phyloP scores from a whole-genome alignment of 2,888 invertebrate species.

The Microplitis manilae region DNA sequence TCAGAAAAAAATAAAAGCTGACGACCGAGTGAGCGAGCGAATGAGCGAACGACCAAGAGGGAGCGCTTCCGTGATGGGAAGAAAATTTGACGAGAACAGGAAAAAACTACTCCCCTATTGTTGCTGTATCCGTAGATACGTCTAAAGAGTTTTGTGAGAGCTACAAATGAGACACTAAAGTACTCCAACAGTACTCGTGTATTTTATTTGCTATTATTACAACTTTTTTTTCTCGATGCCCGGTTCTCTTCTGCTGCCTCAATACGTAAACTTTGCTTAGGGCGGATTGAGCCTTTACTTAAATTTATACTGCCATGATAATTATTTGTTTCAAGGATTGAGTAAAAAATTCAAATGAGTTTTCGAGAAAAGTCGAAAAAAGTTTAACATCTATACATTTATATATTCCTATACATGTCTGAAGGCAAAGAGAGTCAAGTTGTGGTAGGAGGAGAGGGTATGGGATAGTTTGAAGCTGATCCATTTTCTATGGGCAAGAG shows the following conservation, averaged over 20 bases:
- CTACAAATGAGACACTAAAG: background rate
- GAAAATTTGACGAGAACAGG: background rate
- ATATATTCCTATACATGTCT: constrained; percentile 19
- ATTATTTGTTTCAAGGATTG: constrained; percentile 68
- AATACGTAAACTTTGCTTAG: background rate
- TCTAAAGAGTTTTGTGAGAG: background rate
- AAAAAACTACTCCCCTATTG: background rate
- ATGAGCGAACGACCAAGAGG: too few relatives aligned
- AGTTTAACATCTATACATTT: constrained; percentile 55
- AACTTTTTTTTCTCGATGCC: background rate
- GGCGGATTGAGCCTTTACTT: constrained; percentile 7
- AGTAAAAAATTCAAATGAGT: constrained; percentile 67
- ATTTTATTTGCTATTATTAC: background rate
- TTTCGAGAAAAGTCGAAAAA: constrained; percentile 52
- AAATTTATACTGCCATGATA: constrained; percentile 60
- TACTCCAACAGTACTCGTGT: background rate
- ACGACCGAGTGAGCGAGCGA: too few relatives aligned
- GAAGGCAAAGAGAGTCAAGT: background rate
- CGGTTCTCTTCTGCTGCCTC: background rate
- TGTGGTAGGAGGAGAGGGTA: constrained; percentile 12
- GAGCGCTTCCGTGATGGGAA: too few relatives aligned
- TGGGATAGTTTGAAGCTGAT: constrained; percentile 30
- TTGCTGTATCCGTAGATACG: background rate
- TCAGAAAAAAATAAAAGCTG: background rate
- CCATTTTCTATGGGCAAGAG: constrained; percentile 35